Percentiles rank a stretch among this genome's conserved stretches.
Conservation (phyloP, 2,113 vertebrate species). For the Dromas ardeola region DNA sequence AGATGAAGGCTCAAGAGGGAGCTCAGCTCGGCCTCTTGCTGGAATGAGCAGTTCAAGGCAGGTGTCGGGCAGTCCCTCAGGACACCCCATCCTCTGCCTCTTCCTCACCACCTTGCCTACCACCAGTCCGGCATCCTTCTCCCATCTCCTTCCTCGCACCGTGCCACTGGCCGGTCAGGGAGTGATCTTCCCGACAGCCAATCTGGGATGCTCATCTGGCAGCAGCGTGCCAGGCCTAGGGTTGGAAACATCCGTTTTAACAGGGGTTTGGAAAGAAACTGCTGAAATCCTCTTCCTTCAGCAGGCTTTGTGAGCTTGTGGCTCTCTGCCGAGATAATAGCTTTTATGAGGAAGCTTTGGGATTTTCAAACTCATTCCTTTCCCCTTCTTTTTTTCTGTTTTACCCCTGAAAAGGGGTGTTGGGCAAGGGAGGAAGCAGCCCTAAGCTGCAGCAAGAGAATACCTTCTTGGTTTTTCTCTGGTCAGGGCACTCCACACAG, state of each 20-base stretch:
- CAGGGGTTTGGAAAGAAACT: background rate
- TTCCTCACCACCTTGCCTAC: background rate
- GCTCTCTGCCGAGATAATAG: constrained; percentile 1
- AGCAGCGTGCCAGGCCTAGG: background rate
- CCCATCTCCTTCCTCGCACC: background rate
- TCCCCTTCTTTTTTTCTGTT: background rate
- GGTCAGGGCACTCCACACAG: rapidly evolving
- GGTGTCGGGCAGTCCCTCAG: background rate
- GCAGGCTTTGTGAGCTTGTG: background rate
- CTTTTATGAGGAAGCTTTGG: background rate
- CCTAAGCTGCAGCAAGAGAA: background rate
- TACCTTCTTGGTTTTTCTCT: background rate
- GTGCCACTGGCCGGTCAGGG: rapidly evolving
- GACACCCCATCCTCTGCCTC: background rate
- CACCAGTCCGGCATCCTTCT: background rate
- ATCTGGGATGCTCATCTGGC: background rate
- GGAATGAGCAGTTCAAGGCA: background rate
- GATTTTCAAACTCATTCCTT: background rate
- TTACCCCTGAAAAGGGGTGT: background rate
- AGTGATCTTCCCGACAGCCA: background rate
- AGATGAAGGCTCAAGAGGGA: background rate
- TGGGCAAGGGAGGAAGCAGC: background rate
- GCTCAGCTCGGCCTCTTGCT: background rate
- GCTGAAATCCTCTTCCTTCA: background rate
- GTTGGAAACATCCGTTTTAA: background rate